Base-by-base conservation (phyloP, 2,888 invertebrate genomes). In the Heteromyza rotundicornis region DNA sequence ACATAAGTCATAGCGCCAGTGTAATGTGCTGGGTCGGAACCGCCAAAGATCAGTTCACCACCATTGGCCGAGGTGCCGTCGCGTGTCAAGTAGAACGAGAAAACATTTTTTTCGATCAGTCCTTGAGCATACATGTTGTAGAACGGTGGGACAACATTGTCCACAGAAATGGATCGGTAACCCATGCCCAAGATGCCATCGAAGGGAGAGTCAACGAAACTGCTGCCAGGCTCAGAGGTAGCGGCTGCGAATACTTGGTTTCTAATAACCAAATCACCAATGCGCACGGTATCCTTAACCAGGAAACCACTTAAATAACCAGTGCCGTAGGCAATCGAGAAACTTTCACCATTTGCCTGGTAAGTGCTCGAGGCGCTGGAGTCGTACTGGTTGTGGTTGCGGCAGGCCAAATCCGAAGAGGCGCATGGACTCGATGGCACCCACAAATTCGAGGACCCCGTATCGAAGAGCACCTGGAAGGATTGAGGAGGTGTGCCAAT, bases 401-500 rank as follows among this genome's bases (percentile, higher is more conserved):
- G 84, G 84, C 95, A 96, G 35, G 97, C 96, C 72, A 97, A 91
- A 82, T 96, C 96, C 58, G 92, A 90, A 82, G 87, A 87, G 80
- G 92, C 89, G 83, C 98, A 99, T 80, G 95, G 91, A 85, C 95
- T 95, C 24, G 97, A 98, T 12, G 98, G 98, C 62, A 99, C 90
- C 98, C 98, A 99, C 66, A 99, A 87, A 84, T 99, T 98, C 57
- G 98, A 96, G 24, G 98, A 98, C 65, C 98, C 98, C 0, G 98
- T 98, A 84, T 99, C 98, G 85, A 99, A 99, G 68, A 98, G 91
- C 63, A 98, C 97, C 77, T 89, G 90, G 85, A 98, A 98, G 12
- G 84, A 85, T 85, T 98, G 98, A 55, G 94, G 90, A 32, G 98
- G 98, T 56, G 87, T 89, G 62, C 98, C 98, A 83, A 98, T 92